Evolutionary conservation across 2,797 vertebrate genomes (phyloP), one percentile per base, ranked within the genome.

Genomic region (Tangara arthus): DNA sequence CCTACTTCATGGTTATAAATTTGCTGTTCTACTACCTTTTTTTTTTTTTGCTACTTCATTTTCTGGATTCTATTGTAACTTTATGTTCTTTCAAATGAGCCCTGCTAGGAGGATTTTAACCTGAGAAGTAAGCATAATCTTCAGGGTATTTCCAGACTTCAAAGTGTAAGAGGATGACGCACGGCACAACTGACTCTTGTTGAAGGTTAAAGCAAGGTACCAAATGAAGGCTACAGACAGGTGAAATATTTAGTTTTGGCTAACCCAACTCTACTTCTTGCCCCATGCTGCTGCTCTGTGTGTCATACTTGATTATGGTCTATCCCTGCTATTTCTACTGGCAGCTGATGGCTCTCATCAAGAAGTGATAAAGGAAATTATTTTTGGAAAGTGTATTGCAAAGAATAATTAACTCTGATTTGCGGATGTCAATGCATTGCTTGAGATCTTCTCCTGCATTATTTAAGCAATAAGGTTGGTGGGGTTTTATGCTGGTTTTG

Each of bases 151-250:
- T 66, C 41, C 53, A 64, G 34, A 46, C 19, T 55, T 9, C 28
- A 57, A 53, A 61, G n/a, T 34, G 8, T 15, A 52, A 70, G 34
- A 85, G 12, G 30, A 49, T 19, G 26, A 35, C 13, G 12, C 19
- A 16, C 0, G 0, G 39, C 52, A 65, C 24, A 21, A 42, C 0
- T 13, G 27, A n/a, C 39, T 68, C 12, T 9, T 14, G 19, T 60
- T 6, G 26, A 47, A 52, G 19, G 32, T 37, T 59, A 75, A 49
- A 73, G 35, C n/a, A 65, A 84, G 32, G 6, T 55, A 24, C 13
- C 34, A 73, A 52, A 60, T 20, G 12, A 56, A 80, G 37, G 32
- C 22, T 39, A 59, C 9, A 50, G 53, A 57, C 24, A 66, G 84
- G 11, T 11, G 6, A 37, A 81, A 68, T 4, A 34, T 20, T 20